Base-by-base conservation (phyloP, 2,888 invertebrate species). In the Actias luna region DNA sequence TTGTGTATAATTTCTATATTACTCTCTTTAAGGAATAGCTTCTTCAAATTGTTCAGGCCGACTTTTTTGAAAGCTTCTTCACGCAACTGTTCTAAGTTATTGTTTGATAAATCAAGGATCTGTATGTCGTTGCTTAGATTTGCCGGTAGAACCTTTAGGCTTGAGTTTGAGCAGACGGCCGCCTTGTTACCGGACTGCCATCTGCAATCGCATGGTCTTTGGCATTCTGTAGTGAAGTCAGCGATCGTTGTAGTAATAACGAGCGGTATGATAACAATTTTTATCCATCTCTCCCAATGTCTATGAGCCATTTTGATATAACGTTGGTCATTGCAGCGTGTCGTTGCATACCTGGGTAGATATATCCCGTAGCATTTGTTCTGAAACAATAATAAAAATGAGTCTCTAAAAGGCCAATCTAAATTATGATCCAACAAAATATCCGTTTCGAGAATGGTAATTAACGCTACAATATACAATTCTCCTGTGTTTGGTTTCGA, bases 181-280 rank as follows among this genome's bases (percentile, higher is more conserved):
- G 95, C 95, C 84, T 96, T 97, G 84, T 96, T 97, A 0, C 98
- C 97, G 29, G 95, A 95, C 63, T 95, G 95, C 98, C 98, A 98
- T 77, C 96, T 95, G 84, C 98, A 98, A 79, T 95, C 95, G 87
- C 98, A 98, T 22, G 93, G 93, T 69, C 93, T 87, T 68, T 94
- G 94, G 88, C 96, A 96, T 83, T 94, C 93, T 57, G 93, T 93
- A 64, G 94, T 93, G 83, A 94, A 94, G 75, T 92, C 93, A 67
- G 93, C 92, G 66, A 86, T 83, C 62, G 89, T 87, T 33, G 88
- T 83, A 35, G 89, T 74, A 31, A 85, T 73, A 63, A 87, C 79
- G 65, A 90, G 78, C 57, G 83, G 83, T 76, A 89, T 76, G 67
- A 84, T 83, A 71, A 81, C 80, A 68, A 87, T 72, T 82, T 80